Base-by-base conservation (phyloP, 2,113 vertebrate species). In the Petrocephalus microphthalmus region DNA sequence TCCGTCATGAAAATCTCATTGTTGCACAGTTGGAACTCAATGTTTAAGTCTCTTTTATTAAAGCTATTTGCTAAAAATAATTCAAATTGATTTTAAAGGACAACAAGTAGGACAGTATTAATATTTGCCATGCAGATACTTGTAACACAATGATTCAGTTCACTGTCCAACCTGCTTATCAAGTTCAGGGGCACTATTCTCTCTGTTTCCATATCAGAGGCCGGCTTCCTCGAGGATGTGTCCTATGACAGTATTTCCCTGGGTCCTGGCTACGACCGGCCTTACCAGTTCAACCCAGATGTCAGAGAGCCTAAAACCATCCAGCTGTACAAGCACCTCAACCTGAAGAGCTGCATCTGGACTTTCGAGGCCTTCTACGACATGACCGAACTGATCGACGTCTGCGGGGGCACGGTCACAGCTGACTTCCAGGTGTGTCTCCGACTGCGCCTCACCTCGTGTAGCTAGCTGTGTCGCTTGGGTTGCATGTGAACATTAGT, bases 291-390 rank as follows among this genome's bases (percentile, higher is more conserved):
- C 87, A 97, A 99, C 92, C 94, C 97, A 1, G 87, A 64, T 0
- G 93, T 99, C 81, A 94, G 98, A 10, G 97, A 99, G 92, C 91
- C 95, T 0, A 97, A 96, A 91, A 98, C 95, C 20, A 96, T 99
- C 92, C 97, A 96, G 92, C 95, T 99, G 2, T 99, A 99, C 91
- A 97, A 97, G 86, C 98, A 99, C 93, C 96, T 99, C 85, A 99
- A 99, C 93, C 96, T 99, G 0, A 99, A 99, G 93, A 99, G 96
- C 95, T 99, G 98, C 90, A 98, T 99, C 91, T 99, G 98, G 98
- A 99, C 98, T 0, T 99, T 99, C 0, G 96, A 99, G 1, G 97
- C 98, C 0, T 99, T 95, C 81, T 99, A 99, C 0, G 98, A 99
- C 94, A 99, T 99, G 98, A 99, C 98, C 0, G 98, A 99, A 86